Percentiles rank a stretch among this genome's conserved stretches.
Conservation (phyloP, 1,140 invertebrate species). For the Leptoteleia sp. region DNA sequence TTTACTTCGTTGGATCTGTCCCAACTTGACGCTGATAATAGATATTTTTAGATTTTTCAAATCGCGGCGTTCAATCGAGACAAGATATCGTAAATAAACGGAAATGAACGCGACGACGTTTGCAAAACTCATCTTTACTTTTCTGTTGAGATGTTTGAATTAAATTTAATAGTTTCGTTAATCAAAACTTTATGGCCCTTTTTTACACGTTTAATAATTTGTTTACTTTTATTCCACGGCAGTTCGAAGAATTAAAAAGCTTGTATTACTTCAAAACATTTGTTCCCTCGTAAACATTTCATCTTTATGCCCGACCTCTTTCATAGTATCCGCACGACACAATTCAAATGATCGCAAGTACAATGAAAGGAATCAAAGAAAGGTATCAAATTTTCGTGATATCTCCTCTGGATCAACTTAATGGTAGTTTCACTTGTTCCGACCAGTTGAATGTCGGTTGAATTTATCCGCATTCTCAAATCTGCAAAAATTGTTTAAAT, state of each 20-base stretch:
- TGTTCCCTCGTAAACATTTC: too few species aligned
- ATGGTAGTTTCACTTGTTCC: slow-evolving; percentile 49
- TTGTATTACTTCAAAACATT: slow-evolving; percentile 13
- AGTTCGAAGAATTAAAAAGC: too few species aligned
- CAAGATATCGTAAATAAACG: slow-evolving; percentile 34
- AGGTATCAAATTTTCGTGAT: slow-evolving; percentile 56
- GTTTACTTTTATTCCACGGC: too few species aligned
- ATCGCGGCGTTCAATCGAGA: slow-evolving; percentile 37
- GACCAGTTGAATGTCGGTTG: slow-evolving; percentile 40
- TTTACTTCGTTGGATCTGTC: slow-evolving; percentile 30
- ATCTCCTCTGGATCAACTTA: slow-evolving; percentile 50
- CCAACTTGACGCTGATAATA: slow-evolving; percentile 41
- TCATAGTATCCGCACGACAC: slow-evolving; percentile 21
- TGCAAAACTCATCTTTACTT: slow-evolving; percentile 8
- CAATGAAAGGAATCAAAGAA: slow-evolving; percentile 53
- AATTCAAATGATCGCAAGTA: slow-evolving; percentile 33
- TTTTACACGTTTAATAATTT: neutral
- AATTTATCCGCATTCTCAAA: slow-evolving; percentile 35
- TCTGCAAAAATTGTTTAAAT: slow-evolving; percentile 40
- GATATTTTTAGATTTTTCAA: slow-evolving; percentile 45
- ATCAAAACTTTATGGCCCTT: neutral
- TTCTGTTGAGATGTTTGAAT: neutral
- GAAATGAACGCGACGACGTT: slow-evolving; percentile 15
- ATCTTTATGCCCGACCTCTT: slow-evolving; percentile 20
- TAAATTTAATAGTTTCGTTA: neutral